These are phyloP conservation scores for Eubasilissa regina DNA, from an alignment of 1,140 invertebrate genomes.

Conservation along the genomic window DNA sequence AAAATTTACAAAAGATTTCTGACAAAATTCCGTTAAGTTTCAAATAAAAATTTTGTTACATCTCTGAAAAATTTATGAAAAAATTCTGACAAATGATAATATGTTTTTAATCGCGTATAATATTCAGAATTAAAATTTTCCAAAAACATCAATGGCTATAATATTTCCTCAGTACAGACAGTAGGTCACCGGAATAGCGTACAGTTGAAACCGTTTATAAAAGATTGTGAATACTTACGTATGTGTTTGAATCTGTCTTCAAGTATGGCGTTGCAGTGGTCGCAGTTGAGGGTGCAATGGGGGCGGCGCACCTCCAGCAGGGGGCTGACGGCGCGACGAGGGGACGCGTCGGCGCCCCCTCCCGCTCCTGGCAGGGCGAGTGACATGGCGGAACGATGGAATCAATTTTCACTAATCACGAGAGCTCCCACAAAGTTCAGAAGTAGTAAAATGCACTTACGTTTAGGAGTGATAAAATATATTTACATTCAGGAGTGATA, in stretches of 20 bases:
- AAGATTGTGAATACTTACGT: conserved; percentile 66
- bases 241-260: conserved; percentile 79
- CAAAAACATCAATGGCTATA: background rate
- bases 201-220: background rate
- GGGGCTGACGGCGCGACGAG: conserved; percentile 79
- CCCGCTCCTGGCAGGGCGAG: conserved; percentile 67
- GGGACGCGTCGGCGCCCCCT: conserved; percentile 70
- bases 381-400: conserved; percentile 65
- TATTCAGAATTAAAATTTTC: too few species aligned
- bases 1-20: too few species aligned
- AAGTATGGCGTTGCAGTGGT: conserved; percentile 78
- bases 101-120: too few species aligned
- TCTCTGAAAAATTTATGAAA: too few species aligned
- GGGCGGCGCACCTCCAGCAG: conserved; percentile 79
- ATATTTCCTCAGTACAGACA: background rate
- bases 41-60: too few species aligned
- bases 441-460: too few species aligned
- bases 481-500: too few species aligned
- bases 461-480: too few species aligned
- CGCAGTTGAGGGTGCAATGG: conserved; percentile 82
- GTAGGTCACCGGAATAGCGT: background rate
- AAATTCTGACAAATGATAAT: too few species aligned
- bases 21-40: too few species aligned
- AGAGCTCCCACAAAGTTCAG: background rate
- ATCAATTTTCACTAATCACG: conserved; percentile 13